A percentile compares a stretch with the other conserved stretches of the same genome.
phyloP scores from a whole-genome alignment of 2,797 vertebrate genomes.

The Chelonia mydas region DNA sequence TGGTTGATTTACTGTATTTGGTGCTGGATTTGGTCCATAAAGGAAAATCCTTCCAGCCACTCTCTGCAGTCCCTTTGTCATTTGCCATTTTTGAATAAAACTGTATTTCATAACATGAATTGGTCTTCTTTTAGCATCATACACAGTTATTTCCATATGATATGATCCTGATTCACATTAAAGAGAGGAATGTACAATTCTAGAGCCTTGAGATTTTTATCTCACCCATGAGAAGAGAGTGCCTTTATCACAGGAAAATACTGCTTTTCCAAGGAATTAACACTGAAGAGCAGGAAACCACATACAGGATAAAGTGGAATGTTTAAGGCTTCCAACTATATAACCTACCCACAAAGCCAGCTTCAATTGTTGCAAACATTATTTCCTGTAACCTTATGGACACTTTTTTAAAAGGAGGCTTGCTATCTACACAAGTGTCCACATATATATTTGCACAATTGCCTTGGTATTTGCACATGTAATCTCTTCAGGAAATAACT shows the following conservation, averaged over 20 bases:
- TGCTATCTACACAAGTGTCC: fast-evolving
- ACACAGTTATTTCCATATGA: neutral
- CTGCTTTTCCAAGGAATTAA: neutral
- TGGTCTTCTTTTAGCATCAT: neutral
- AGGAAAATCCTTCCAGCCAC: neutral
- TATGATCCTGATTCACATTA: neutral
- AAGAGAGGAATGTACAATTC: neutral
- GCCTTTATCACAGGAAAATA: neutral
- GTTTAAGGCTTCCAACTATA: neutral
- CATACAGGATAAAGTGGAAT: neutral
- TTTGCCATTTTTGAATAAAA: neutral
- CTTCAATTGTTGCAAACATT: neutral
- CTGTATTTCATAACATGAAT: neutral
- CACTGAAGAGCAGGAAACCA: neutral
- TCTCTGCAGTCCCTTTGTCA: neutral
- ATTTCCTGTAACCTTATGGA: neutral
- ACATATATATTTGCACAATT: neutral
- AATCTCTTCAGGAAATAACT: neutral
- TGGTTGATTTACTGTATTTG: neutral
- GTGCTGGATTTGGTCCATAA: neutral
- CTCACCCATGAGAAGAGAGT: neutral
- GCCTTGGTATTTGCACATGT: neutral
- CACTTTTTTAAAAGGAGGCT: neutral
- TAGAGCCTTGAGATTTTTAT: neutral
- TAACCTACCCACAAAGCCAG: neutral